Evolutionary conservation across 2,888 invertebrate species (phyloP).

Genomic region (Lucinisca nassula): DNA sequence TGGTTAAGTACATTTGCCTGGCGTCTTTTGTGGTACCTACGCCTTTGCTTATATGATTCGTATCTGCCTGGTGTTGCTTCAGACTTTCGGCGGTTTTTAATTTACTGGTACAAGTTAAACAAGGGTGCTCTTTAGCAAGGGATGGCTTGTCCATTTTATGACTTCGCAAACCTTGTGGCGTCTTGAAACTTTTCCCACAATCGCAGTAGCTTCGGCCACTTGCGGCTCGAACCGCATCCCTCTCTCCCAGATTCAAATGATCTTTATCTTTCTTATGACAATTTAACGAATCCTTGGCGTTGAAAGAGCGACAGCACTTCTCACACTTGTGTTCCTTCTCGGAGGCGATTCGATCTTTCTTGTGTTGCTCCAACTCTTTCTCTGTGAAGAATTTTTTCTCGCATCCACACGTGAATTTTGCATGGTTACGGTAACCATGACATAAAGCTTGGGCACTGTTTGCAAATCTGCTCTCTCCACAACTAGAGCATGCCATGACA

Average conservation of each 20-base stretch:
- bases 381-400: neutral
- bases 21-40: neutral
- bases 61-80: slow-evolving; percentile 2
- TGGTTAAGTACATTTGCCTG: neutral
- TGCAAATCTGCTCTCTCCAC: neutral
- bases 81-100: neutral
- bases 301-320: slow-evolving; percentile 1
- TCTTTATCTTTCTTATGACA: neutral
- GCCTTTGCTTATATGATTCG: neutral
- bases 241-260: neutral
- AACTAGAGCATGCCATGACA: neutral
- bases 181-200: neutral
- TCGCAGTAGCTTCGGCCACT: neutral
- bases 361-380: neutral
- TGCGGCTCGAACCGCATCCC: neutral
- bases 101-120: neutral
- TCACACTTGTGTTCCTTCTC: neutral
- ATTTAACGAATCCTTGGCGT: neutral
- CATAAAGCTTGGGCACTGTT: neutral
- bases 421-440: neutral
- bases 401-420: neutral
- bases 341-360: neutral
- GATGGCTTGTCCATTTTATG: neutral
- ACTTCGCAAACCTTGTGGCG: neutral
- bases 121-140: neutral